Base-by-base conservation (phyloP, 2,888 invertebrate species). In the Chydorus sphaericus region DNA sequence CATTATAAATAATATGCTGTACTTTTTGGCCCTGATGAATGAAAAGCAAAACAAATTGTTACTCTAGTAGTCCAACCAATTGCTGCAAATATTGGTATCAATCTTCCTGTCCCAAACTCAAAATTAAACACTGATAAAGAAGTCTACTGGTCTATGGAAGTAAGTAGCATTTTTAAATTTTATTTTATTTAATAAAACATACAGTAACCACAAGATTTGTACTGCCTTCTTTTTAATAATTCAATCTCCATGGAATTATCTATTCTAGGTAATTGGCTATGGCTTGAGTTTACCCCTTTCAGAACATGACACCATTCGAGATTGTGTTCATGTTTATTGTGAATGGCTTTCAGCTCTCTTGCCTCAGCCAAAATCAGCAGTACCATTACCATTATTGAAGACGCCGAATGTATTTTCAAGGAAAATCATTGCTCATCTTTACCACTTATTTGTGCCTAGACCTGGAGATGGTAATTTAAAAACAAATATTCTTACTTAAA, bases 321-420 rank as follows among this genome's bases (percentile, higher is more conserved):
- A 94, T 70, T 96, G 94, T 69, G 94, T 94, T 39, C 89, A 89
- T 68, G 85, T 96, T 33, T 96, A 96, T 68, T 94, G 93, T 69
- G 92, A 96, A 66, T 97, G 96, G 96, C 73, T 97, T 61, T 84
- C 88, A 0, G 87, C 93, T 3, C 73, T 96, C 60, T 80, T 87
- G 62, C 82, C 85, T 26, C 79, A 79, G 28, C 87, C 90, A 1
- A 86, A 89, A 65, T 79, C 88, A 55, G 85, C 89, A 62, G 85
- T 94, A 18, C 96, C 96, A 0, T 79, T 80, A 62, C 92, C 94
- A 0, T 82, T 96, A 11, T 77, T 82, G 48, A 87, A 89, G 57
- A 86, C 91, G 67, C 90, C 94, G 0, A 89, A 91, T 67, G 77
- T 84, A 59, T 96, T 93, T 70, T 85, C 89, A 1, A 76, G 89